Evolutionary conservation across 2,113 vertebrate genomes (phyloP).

Genomic region (Vireo altiloquus): DNA sequence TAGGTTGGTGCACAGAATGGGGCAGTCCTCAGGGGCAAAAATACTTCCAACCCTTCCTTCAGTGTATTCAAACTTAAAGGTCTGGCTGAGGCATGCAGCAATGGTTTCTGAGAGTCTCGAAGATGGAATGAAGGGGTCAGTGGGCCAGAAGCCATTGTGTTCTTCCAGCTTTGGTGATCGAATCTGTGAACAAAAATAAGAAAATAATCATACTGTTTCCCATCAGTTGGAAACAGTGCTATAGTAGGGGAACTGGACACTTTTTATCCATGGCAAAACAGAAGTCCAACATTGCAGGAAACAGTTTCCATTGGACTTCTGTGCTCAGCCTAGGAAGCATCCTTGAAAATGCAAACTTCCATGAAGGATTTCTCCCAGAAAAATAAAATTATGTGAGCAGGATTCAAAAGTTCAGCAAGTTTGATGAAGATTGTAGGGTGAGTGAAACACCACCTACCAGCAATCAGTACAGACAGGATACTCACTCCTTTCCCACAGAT

Average conservation of each 20-base stretch:
- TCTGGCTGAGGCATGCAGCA: conserved; percentile 67
- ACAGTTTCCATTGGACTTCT: fast-evolving
- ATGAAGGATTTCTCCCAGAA: background rate
- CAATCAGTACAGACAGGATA: background rate
- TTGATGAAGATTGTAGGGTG: background rate
- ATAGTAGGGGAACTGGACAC: background rate
- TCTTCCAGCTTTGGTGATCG: conserved; percentile 72
- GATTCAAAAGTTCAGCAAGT: background rate
- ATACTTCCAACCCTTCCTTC: conserved; percentile 78
- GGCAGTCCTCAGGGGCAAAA: conserved; percentile 67
- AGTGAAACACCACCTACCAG: background rate
- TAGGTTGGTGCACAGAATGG: conserved; percentile 76
- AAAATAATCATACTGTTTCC: background rate
- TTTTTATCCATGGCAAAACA: background rate
- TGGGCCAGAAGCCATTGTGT: conserved; percentile 78
- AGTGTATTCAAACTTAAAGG: conserved; percentile 83
- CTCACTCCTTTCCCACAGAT: background rate
- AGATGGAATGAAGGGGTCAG: conserved; percentile 55
- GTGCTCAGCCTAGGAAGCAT: background rate
- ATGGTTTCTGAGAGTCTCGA: conserved; percentile 68
- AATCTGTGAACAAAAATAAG: conserved; percentile 63
- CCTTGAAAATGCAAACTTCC: background rate
- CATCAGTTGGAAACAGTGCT: background rate
- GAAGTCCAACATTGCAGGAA: background rate
- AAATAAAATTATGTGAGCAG: background rate